These are phyloP conservation scores for Potamilus streckersoni DNA, from an alignment of 1,140 invertebrate genomes.

Conservation along the genomic window DNA sequence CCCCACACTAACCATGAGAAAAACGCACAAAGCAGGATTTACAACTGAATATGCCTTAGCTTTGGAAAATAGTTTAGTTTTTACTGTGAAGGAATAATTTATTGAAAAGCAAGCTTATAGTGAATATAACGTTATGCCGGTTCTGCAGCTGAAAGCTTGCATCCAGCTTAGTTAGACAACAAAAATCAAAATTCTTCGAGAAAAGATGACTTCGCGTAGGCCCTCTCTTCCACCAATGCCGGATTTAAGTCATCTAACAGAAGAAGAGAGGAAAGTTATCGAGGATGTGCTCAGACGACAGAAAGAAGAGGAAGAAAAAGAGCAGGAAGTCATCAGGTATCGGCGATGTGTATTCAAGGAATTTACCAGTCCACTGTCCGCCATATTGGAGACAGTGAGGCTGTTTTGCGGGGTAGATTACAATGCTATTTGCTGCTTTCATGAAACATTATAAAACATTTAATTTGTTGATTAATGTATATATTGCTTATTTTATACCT, in stretches of 20 bases:
- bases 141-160: no score
- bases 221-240: conserved; percentile 76
- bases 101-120: no score
- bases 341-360: conserved; percentile 1
- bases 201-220: conserved; percentile 46
- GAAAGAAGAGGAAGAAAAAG: conserved; percentile 94
- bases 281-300: conserved; percentile 96
- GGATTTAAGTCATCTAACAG: conserved; percentile 97
- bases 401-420: conserved; percentile 3
- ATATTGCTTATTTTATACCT: no score
- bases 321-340: conserved; percentile 72
- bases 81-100: no score
- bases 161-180: no score
- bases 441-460: no score
- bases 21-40: no score
- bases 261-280: conserved; percentile 97
- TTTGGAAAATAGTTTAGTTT: no score
- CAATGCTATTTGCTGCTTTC: not conserved
- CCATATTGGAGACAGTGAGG: conserved; percentile 29
- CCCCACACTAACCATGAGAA: no score
- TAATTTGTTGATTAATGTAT: no score
- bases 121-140: no score
- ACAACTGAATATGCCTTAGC: no score
- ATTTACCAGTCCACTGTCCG: conserved; percentile 5
- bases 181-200: not conserved